Base-by-base conservation (phyloP, 2,888 invertebrate species). In the Drepanosiphum platanoidis region DNA sequence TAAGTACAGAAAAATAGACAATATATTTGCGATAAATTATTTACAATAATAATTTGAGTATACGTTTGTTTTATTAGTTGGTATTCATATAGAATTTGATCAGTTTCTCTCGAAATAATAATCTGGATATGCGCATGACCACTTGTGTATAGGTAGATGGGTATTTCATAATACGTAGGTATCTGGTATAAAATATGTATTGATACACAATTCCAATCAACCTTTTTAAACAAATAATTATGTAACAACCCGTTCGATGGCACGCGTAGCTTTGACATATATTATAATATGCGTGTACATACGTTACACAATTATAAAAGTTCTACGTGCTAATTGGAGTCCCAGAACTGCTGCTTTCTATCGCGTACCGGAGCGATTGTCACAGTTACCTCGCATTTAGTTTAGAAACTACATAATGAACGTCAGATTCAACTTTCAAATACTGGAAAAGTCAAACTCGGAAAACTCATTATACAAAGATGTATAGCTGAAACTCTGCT, bases 401-500 rank as follows among this genome's bases (percentile, higher is more conserved):
- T 81, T 81, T 72, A 22, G 39, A 61, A 72, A 81, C 81, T 81
- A 42, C 32, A 81, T 81, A 81, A 81, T 32, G 81, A 81, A 81
- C 61, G 72, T 72, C 72, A 42, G 61, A 72, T 72, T 81, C 71
- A 52, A 61, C 81, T 58, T 58, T 39, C 61, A 15, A 46, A 34
- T 30, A 22, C 30, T 9, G 61, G 42, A 81, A 81, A 81, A 81
- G 81, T 81, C 81, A 58, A 81, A 72, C 32, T 30, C 61, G 32
- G 81, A 81, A 81, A 81, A 81, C 81, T 72, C 71, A 58, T 81
- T 72, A 72, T 32, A 71, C 52, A 36, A 68, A 68, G 34, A 70
- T 70, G 39, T 81, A 36, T n/a, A 39, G 30, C 5, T 27, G 46
- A 68, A 68, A 68, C 52, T 68, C 68, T 5, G 52, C 15, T 36